Evolutionary conservation across 2,113 vertebrate genomes (phyloP), one percentile per base, ranked within the genome.

Genomic region (Xenopus tropicalis): DNA sequence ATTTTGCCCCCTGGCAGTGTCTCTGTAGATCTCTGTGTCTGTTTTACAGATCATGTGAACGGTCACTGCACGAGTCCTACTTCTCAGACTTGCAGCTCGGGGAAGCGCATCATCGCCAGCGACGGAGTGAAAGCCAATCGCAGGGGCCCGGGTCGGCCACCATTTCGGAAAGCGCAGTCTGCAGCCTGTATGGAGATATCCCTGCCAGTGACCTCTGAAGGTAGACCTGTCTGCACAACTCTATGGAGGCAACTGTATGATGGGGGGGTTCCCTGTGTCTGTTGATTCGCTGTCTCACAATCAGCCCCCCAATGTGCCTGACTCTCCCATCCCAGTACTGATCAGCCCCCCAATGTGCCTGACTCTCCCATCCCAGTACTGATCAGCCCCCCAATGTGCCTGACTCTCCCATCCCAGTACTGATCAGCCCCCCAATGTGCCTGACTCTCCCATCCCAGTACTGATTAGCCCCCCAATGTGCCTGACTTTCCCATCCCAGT

Each of bases 161-260:
- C 97, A 74, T 99, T 99, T 90, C 91, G 97, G 84, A 99, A 99
- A 92, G 97, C 96, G 59, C 97, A 98, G 87, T 99, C 97, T 72
- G 97, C 97, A 73, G 97, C 97, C 87, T 99, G 97, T 93, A 99
- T 99, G 96, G 97, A 99, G 87, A 93, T 99, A 86, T 94, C 96
- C 85, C 92, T 98, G 86, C 95, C 97, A 79, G 91, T 97, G 85
- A 95, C 97, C 88, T 90, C 93, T 79, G 97, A 99, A 98, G 97
- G 97, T 98, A 91, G 89, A 92, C 92, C 88, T 86, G 87, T 48
- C 19, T 23, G 57, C 21, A 23, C 21, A 13, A 20, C 16, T 37
- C 58, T n/a, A 16, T 14, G 43, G 43, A 14, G 11, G 17, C 11
- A 17, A 8, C 16, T 71, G 69, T 62, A 62, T 6, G 20, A 12